These are phyloP conservation scores for Acrobasis suavella DNA, from an alignment of 2,888 invertebrate species.

Conservation along the genomic window DNA sequence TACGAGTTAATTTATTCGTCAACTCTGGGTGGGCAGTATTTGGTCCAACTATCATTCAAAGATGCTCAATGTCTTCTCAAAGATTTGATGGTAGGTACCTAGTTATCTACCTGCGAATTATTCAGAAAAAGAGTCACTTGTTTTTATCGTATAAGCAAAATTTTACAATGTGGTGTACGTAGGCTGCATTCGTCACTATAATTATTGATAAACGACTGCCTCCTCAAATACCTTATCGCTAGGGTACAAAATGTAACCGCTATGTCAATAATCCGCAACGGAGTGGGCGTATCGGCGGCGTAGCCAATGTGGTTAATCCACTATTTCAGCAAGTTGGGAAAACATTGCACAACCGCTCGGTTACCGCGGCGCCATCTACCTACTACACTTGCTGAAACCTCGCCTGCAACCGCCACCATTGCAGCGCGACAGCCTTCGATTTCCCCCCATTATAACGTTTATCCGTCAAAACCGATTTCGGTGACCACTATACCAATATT, in stretches of 20 bases:
- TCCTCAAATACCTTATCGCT: conserved; percentile 24
- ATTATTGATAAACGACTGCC: neutral
- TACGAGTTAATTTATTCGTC: neutral
- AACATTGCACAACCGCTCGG: conserved; percentile 57
- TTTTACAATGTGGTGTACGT: too few species aligned
- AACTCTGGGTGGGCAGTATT: neutral
- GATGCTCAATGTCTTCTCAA: too few species aligned
- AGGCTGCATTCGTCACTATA: neutral
- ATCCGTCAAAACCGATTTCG: conserved; percentile 59
- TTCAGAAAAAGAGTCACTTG: too few species aligned
- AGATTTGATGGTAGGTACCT: too few species aligned
- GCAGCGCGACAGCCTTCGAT: conserved; percentile 63
- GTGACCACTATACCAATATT: conserved; percentile 48
- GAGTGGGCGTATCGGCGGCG: conserved; percentile 47
- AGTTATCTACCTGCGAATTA: too few species aligned
- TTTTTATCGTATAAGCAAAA: too few species aligned
- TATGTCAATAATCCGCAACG: conserved; percentile 35
- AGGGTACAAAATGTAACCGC: conserved; percentile 28
- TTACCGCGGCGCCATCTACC: conserved; percentile 49
- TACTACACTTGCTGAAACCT: conserved; percentile 51
- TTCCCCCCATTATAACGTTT: conserved; percentile 64
- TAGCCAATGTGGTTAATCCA: conserved; percentile 60
- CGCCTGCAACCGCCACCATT: conserved; percentile 53
- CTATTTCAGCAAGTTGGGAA: conserved; percentile 68
- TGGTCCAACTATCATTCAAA: too few species aligned